Evolutionary conservation across 2,888 invertebrate genomes (phyloP).

Genomic region (Cataglyphis albicans): DNA sequence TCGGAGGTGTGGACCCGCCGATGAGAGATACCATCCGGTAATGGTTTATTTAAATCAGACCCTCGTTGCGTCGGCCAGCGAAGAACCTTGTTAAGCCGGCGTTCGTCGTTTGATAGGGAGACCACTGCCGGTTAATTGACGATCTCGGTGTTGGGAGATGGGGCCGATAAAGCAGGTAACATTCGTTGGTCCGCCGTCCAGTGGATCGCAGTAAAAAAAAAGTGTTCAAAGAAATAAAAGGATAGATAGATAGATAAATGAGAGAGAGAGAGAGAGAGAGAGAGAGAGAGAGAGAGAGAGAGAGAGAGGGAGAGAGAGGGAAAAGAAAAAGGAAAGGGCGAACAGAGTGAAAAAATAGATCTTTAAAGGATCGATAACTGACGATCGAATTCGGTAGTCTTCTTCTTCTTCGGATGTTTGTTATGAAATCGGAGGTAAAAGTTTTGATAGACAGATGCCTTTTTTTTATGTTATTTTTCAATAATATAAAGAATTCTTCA

Average conservation of each 20-base stretch:
- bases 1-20: conserved; percentile 77
- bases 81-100: conserved; percentile 78
- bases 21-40: conserved; percentile 81
- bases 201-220: not conserved
- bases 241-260: not conserved
- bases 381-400: conserved; percentile 22
- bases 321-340: too few species aligned
- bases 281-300: not conserved
- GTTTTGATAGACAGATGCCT: not conserved
- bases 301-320: not conserved
- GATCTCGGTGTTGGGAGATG: conserved; percentile 68
- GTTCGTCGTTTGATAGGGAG: conserved; percentile 74
- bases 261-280: not conserved
- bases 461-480: not conserved
- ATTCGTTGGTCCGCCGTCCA: conserved; percentile 12
- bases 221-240: not conserved
- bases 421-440: conserved; percentile 47
- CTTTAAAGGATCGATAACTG: conserved; percentile 30
- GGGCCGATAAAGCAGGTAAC: conserved; percentile 56
- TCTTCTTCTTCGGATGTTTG: conserved; percentile 25
- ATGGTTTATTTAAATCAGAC: conserved; percentile 82
- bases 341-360: not conserved
- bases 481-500: not conserved
- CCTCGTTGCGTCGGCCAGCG: conserved; percentile 61
- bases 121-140: conserved; percentile 74